phyloP scores from a whole-genome alignment of 2,113 vertebrate genomes.

The Psephotus haematonotus region DNA sequence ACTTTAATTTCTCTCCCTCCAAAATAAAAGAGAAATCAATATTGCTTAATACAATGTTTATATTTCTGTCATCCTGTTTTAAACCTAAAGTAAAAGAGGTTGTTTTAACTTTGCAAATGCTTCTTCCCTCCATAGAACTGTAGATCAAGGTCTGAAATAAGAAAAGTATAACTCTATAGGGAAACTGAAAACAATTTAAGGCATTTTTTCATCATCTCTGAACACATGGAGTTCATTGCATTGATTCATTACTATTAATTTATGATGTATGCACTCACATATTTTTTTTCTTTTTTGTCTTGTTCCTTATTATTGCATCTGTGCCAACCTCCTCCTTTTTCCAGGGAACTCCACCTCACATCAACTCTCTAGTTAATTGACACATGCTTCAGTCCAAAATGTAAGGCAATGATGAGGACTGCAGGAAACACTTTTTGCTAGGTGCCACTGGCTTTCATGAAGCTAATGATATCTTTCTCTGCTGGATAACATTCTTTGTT shows the following conservation, averaged over 20 bases:
- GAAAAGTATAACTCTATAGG: neutral
- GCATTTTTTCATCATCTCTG: conserved; percentile 52
- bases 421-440: neutral
- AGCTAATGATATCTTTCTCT: neutral
- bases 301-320: neutral
- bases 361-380: neutral
- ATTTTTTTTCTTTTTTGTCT: neutral
- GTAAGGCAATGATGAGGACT: neutral
- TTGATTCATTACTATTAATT: conserved; percentile 1
- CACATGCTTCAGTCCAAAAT: neutral
- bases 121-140: neutral
- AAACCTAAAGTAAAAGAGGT: conserved; percentile 18
- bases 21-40: conserved; percentile 26
- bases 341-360: neutral
- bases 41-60: conserved; percentile 26
- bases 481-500: neutral
- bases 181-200: conserved; percentile 43
- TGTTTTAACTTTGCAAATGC: conserved; percentile 27
- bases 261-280: neutral
- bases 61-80: conserved; percentile 37
- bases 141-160: conserved; percentile 44
- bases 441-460: neutral
- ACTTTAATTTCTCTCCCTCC: neutral
- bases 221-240: conserved; percentile 38
- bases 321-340: neutral